Evolutionary conservation across 2,797 vertebrate species (phyloP).

Genomic region (Scleropages formosus): DNA sequence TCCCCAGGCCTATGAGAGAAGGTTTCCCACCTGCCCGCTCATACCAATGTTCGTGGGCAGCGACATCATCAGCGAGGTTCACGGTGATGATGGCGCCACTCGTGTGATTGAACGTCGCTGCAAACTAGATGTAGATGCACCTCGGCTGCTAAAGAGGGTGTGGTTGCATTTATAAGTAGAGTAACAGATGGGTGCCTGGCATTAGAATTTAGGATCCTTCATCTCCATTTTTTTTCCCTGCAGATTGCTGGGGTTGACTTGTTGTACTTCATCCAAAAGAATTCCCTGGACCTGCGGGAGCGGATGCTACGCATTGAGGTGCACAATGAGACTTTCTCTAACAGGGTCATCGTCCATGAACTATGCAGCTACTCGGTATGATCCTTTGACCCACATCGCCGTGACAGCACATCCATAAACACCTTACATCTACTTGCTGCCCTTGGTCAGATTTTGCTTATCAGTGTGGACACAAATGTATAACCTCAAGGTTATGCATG

Average conservation of each 20-base stretch:
- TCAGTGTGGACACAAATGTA: too few relatives aligned
- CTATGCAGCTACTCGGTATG: conserved; percentile 76
- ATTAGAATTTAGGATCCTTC: background rate
- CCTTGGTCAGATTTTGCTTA: too few relatives aligned
- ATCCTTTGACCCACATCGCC: background rate
- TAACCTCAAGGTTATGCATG: too few relatives aligned
- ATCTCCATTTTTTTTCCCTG: background rate
- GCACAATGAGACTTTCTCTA: conserved; percentile 90
- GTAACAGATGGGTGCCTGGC: background rate
- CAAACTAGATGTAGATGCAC: conserved; percentile 86
- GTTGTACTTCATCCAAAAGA: conserved; percentile 93
- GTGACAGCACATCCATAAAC: too few relatives aligned
- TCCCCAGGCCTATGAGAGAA: conserved; percentile 81
- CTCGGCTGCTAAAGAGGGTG: conserved; percentile 90
- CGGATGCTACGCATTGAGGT: conserved; percentile 88
- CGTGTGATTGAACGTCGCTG: conserved; percentile 82
- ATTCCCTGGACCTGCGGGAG: conserved; percentile 82
- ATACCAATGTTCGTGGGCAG: conserved; percentile 94
- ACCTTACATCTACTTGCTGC: too few relatives aligned
- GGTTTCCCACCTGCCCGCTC: conserved; percentile 87
- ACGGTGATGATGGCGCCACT: conserved; percentile 76
- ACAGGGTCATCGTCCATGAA: conserved; percentile 81
- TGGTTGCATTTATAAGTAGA: background rate
- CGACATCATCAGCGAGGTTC: conserved; percentile 76
- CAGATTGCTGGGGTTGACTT: conserved; percentile 94